phyloP scores from a whole-genome alignment of 2,113 vertebrate species.

The Plotosus lineatus region DNA sequence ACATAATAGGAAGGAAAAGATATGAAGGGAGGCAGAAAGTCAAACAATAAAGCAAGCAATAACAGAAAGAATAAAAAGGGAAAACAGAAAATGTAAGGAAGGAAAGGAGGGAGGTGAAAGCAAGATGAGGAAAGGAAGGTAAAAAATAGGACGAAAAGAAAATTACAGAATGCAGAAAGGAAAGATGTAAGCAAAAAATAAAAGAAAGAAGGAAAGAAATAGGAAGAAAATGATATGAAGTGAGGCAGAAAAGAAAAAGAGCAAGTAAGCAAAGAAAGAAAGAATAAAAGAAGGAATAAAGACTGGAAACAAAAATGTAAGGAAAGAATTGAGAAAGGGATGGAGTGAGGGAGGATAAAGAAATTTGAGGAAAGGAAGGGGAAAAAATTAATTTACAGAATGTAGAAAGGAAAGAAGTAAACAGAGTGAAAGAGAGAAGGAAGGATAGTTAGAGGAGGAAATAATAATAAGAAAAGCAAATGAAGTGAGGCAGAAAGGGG shows the following conservation, averaged over 20 bases:
- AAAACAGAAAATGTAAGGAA: too few species aligned
- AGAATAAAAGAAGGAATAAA: neutral
- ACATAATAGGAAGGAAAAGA: neutral
- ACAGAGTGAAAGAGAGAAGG: too few species aligned
- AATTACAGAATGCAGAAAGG: too few species aligned
- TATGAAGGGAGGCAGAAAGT: neutral
- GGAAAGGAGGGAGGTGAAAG: too few species aligned
- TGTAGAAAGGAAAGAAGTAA: neutral
- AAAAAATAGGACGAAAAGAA: neutral
- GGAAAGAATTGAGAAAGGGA: neutral
- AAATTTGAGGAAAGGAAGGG: neutral
- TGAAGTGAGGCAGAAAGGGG: too few species aligned
- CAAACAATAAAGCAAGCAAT: neutral
- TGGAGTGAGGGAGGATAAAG: too few species aligned
- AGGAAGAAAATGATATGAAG: neutral
- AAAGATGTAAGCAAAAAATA: too few species aligned
- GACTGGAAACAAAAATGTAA: neutral
- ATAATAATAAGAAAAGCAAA: neutral
- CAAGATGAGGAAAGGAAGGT: neutral
- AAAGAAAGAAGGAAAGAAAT: neutral
- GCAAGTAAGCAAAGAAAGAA: neutral
- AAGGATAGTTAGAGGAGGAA: neutral
- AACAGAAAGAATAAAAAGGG: neutral
- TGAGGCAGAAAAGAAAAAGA: neutral
- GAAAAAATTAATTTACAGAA: neutral